Percentiles rank a stretch among this genome's conserved stretches.
Conservation (phyloP, 1,140 invertebrate species). For the Pseudomyrmex dendroicus region DNA sequence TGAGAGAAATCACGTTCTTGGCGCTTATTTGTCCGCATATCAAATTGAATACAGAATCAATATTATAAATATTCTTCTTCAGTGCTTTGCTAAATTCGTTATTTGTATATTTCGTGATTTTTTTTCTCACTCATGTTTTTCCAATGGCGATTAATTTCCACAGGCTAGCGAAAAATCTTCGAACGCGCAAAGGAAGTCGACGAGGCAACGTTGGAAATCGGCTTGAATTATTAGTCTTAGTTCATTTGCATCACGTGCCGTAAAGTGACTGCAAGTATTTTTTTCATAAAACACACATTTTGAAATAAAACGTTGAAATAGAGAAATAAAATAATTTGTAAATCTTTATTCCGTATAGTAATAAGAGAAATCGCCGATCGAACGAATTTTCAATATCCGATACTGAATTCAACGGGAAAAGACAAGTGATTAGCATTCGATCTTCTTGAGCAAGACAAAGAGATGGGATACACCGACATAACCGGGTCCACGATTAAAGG, state of each 20-base stretch:
- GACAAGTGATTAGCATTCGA: background rate
- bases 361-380: background rate
- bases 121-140: too few relatives aligned
- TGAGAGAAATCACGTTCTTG: too few relatives aligned
- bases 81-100: too few relatives aligned
- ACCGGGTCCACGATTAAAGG: slow-evolving; percentile 71
- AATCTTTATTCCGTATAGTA: background rate
- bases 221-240: slow-evolving; percentile 91
- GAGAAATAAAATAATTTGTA: too few relatives aligned
- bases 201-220: slow-evolving; percentile 91
- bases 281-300: background rate
- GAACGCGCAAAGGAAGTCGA: slow-evolving; percentile 90
- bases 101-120: too few relatives aligned
- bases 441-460: background rate
- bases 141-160: slow-evolving; percentile 75
- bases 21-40: too few relatives aligned
- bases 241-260: slow-evolving; percentile 92
- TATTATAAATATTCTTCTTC: too few relatives aligned
- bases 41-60: too few relatives aligned
- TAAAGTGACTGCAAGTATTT: slow-evolving; percentile 84
- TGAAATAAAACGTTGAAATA: too few relatives aligned
- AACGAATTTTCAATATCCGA: slow-evolving; percentile 41
- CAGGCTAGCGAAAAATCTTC: slow-evolving; percentile 90
- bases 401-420: background rate
- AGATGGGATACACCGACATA: slow-evolving; percentile 76